Conservation (phyloP, 2,797 vertebrate genomes). For the Myotis planiceps region DNA sequence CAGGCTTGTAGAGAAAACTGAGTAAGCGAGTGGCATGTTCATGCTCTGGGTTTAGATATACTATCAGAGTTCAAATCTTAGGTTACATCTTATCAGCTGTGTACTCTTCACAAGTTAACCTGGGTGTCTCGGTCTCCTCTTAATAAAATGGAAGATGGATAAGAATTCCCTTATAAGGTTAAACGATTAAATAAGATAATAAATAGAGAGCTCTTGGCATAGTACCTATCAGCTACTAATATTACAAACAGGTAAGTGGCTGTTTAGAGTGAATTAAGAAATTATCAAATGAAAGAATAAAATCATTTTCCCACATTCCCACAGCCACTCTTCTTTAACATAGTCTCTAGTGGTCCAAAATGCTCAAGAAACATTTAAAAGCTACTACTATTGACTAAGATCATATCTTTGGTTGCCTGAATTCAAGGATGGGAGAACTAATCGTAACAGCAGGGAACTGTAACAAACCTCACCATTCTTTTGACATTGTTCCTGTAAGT, state of each 20-base stretch:
- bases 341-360: not conserved
- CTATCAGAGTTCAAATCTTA: not conserved
- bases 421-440: not conserved
- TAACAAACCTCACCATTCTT: too few relatives aligned
- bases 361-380: not conserved
- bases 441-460: not conserved
- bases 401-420: not conserved
- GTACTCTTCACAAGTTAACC: not conserved
- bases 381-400: not conserved
- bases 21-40: not conserved
- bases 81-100: not conserved
- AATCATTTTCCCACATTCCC: not conserved
- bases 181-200: not conserved
- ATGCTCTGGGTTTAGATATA: not conserved
- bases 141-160: not conserved
- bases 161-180: not conserved
- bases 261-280: constrained; percentile 9
- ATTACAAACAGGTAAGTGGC: not conserved
- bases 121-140: not conserved
- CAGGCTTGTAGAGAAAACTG: not conserved
- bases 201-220: not conserved
- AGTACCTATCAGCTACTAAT: not conserved
- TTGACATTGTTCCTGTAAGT: too few relatives aligned
- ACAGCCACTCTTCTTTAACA: not conserved
- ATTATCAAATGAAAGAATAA: constrained; percentile 36